These are phyloP conservation scores for Helleia helle DNA, from an alignment of 2,888 invertebrate genomes.

Conservation along the genomic window DNA sequence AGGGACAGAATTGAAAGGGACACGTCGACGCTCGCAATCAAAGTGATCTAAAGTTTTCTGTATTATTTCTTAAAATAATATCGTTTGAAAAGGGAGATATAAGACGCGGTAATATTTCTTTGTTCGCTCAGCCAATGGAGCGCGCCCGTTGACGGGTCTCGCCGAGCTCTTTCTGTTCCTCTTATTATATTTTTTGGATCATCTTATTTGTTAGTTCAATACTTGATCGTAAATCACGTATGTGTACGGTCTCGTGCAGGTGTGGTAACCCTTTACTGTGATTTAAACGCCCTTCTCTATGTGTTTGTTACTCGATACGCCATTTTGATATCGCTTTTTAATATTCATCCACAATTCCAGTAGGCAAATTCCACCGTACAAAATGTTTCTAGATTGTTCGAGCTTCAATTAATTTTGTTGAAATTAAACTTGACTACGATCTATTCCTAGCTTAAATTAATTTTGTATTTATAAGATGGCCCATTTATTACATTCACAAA, in stretches of 20 bases:
- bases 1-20: not conserved
- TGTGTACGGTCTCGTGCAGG: constrained; percentile 56
- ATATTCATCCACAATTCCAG: not conserved
- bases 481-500: constrained; percentile 70
- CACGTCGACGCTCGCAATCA: not conserved
- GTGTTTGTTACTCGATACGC: constrained; percentile 11
- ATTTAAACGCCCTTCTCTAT: constrained; percentile 5
- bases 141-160: constrained; percentile 59
- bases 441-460: constrained; percentile 33
- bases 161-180: constrained; percentile 60
- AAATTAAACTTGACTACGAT: constrained; percentile 20
- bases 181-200: constrained; percentile 68
- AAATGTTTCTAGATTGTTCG: constrained; percentile 17
- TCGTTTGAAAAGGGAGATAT: constrained; percentile 42
- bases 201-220: constrained; percentile 68
- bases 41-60: constrained; percentile 7
- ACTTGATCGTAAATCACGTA: constrained; percentile 66
- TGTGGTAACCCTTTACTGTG: constrained; percentile 55
- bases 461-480: constrained; percentile 62
- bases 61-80: constrained; percentile 25
- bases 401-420: constrained; percentile 18
- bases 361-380: not conserved
- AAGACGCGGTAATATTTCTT: constrained; percentile 63
- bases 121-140: constrained; percentile 65
- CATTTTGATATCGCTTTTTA: constrained; percentile 14